These are phyloP conservation scores for Oncorhynchus clarkii DNA, from an alignment of 2,113 vertebrate species.

Conservation along the genomic window DNA sequence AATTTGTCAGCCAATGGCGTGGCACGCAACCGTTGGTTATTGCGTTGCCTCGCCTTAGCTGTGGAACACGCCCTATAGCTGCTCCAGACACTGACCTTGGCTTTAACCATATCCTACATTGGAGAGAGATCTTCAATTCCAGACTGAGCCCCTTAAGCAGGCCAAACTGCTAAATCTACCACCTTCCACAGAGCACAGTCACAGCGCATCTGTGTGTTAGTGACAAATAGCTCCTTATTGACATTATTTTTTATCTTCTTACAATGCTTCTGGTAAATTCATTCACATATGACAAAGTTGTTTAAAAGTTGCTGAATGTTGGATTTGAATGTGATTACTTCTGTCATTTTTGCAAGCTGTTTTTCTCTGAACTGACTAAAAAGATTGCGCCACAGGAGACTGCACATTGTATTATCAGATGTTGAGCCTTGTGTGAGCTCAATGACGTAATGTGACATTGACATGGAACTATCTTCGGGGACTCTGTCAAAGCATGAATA, in stretches of 20 bases:
- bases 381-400: neutral
- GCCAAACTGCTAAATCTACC: constrained; percentile 71
- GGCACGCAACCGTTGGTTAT: too few species aligned
- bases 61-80: neutral
- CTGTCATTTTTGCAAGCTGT: neutral
- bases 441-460: neutral
- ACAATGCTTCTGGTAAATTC: neutral
- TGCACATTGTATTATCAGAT: constrained; percentile 5
- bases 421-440: neutral
- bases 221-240: neutral
- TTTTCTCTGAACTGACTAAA: neutral
- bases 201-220: constrained; percentile 31
- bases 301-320: neutral
- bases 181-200: constrained; percentile 35
- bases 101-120: constrained; percentile 47
- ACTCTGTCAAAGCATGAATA: neutral
- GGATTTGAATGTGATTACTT: neutral
- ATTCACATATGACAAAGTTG: constrained; percentile 11
- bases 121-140: constrained; percentile 51
- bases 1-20: too few species aligned
- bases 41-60: too few species aligned
- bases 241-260: neutral
- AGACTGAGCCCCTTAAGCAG: constrained; percentile 50
- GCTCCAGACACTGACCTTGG: constrained; percentile 33
- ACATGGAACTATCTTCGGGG: neutral